Base-by-base conservation (phyloP, 1,140 invertebrate genomes). In the Ceratosolen fusciceps region DNA sequence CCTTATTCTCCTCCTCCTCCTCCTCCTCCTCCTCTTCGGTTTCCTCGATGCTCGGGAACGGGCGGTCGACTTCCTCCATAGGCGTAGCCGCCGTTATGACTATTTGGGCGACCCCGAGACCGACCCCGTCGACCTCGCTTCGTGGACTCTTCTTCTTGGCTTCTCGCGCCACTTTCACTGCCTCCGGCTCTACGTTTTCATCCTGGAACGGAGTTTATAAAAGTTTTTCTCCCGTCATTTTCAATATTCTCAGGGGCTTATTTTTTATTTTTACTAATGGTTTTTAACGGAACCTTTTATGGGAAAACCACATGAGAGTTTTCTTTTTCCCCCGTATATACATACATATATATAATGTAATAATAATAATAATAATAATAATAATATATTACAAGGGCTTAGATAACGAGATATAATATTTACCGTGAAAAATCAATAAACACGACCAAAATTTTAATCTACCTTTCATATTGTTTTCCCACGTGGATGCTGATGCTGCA, bases 81-180 rank as follows among this genome's bases (percentile, higher is more conserved):
- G 96, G 96, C 8, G 96, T 97, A 60, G 96, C 96, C 31, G 95
- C 95, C 21, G 96, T 97, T 85, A 97, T 96, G 10, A 96, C 95
- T 82, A 96, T 96, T 86, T 96, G 95, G 71, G 95, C 95, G 65
- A 96, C 95, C 74, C 94, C 94, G 62, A 96, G 91, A 82, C 93
- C 93, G 74, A 91, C 85, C 31, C 88, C 58, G 73, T 31, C 82
- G 79, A 79, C 72, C 2, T 83, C 72, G 12, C 16, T 26, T 0
- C 43, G 31, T 7, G 67, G 14, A 0, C n/a, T 0, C 21, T 82
- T 88, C 84, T 81, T 85, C 83, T 81, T 83, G 8, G 56, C 49
- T 54, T 86, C 79, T 34, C 74, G 56, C 19, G 47, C 77, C 2
- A 49, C 34, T 56, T 76, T 78, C 19, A 78, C 74, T 14, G 16